phyloP scores from a whole-genome alignment of 1,140 invertebrate species.

The Bacillus rossius region DNA sequence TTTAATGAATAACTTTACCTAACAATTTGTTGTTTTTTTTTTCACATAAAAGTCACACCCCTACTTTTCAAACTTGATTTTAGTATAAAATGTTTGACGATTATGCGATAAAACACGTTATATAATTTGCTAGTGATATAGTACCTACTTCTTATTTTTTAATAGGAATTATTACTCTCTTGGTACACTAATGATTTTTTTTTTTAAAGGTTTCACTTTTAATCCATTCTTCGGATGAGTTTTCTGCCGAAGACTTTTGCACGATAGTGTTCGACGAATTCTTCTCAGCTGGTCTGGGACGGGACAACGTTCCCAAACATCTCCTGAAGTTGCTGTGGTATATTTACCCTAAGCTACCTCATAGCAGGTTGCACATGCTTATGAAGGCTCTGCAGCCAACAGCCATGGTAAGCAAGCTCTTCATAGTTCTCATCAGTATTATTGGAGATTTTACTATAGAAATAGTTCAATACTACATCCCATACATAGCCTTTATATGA shows the following conservation, averaged over 20 bases:
- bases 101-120: no score
- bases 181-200: no score
- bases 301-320: slow-evolving; percentile 92
- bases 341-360: slow-evolving; percentile 80
- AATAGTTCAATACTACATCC: no score
- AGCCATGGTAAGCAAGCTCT: slow-evolving; percentile 41
- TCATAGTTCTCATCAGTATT: not conserved
- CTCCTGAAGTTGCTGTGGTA: slow-evolving; percentile 90
- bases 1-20: no score
- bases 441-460: no score
- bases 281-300: slow-evolving; percentile 79
- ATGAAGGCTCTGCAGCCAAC: slow-evolving; percentile 86
- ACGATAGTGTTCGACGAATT: slow-evolving; percentile 96
- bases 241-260: slow-evolving; percentile 90
- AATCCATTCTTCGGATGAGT: slow-evolving; percentile 88
- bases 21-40: no score
- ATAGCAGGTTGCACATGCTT: slow-evolving; percentile 68
- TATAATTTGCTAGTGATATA: no score
- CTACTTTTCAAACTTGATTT: no score
- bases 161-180: no score
- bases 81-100: no score
- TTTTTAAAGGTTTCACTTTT: slow-evolving; percentile 80
- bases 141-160: no score
- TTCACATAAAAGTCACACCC: no score
- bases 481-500: not conserved